A percentile compares a stretch with the other conserved stretches of the same genome.
phyloP scores from a whole-genome alignment of 2,888 invertebrate genomes.

The Aphodius sticticus region DNA sequence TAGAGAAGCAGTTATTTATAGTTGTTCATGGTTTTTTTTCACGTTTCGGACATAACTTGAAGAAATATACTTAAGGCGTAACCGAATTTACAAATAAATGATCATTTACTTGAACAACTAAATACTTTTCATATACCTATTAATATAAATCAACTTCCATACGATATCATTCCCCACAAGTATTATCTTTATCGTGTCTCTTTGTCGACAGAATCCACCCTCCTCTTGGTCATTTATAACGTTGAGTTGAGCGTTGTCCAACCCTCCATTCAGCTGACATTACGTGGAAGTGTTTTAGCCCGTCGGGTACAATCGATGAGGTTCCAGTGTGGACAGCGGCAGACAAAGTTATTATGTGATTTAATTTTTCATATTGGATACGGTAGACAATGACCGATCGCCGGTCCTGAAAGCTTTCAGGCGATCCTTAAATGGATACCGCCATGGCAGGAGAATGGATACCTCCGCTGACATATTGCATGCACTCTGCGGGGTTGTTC shows the following conservation, averaged over 20 bases:
- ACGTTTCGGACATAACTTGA: too few relatives aligned
- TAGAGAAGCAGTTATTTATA: too few relatives aligned
- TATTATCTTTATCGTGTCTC: background rate
- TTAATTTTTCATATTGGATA: constrained; percentile 4
- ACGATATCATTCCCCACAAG: background rate
- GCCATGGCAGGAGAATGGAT: background rate
- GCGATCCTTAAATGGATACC: background rate
- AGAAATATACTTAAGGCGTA: too few relatives aligned
- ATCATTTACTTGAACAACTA: too few relatives aligned
- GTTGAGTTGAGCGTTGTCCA: background rate
- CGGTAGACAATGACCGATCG: background rate
- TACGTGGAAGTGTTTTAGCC: background rate
- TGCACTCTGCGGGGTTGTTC: background rate
- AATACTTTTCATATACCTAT: too few relatives aligned
- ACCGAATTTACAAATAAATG: too few relatives aligned
- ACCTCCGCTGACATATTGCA: background rate
- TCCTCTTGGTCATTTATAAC: background rate
- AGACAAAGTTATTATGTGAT: background rate
- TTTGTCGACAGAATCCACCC: background rate
- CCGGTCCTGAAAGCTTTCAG: background rate
- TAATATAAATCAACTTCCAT: too few relatives aligned
- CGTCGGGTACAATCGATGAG: background rate
- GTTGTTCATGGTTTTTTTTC: too few relatives aligned
- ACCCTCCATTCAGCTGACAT: background rate
- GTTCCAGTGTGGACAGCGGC: background rate